A percentile compares a stretch with the other conserved stretches of the same genome.
These are phyloP conservation scores for Drosophila multiciliata DNA, from an alignment of 2,888 invertebrate species.

Conservation along the genomic window DNA sequence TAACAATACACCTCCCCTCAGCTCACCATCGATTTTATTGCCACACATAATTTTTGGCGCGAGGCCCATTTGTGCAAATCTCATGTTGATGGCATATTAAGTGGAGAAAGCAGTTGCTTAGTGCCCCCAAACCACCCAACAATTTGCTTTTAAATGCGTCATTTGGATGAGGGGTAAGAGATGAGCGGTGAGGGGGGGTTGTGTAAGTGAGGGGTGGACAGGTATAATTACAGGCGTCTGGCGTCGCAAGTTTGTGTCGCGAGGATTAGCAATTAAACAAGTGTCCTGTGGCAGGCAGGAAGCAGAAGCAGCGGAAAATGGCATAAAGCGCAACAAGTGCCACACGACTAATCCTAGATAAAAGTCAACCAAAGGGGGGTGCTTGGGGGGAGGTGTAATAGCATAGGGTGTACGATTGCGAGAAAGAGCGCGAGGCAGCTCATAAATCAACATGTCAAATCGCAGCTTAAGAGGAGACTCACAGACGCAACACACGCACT, in stretches of 20 bases:
- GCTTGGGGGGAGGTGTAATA: background rate
- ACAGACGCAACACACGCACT: slow-evolving; percentile 6
- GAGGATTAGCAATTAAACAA: slow-evolving; percentile 78
- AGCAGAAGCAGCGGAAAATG: background rate
- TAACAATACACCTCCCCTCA: background rate
- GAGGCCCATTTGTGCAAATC: slow-evolving; percentile 74
- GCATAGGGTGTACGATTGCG: slow-evolving; percentile 11
- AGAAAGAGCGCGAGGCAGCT: slow-evolving; percentile 52
- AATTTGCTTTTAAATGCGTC: slow-evolving; percentile 73
- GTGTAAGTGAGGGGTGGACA: background rate
- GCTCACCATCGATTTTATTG: slow-evolving; percentile 74
- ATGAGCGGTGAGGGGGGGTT: too few species aligned
- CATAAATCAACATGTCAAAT: slow-evolving; percentile 81
- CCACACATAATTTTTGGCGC: slow-evolving; percentile 74
- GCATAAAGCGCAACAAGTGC: slow-evolving; percentile 69
- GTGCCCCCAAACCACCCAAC: slow-evolving; percentile 14
- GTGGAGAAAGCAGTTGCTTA: slow-evolving; percentile 42
- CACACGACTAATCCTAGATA: slow-evolving; percentile 63
- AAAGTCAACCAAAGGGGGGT: background rate
- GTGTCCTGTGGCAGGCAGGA: slow-evolving; percentile 52
- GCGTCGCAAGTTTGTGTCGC: slow-evolving; percentile 39
- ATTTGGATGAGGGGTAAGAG: slow-evolving; percentile 26
- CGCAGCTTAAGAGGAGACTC: slow-evolving; percentile 65
- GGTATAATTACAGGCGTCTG: slow-evolving; percentile 76
- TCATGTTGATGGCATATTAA: slow-evolving; percentile 81